Evolutionary conservation across 53 echinoderm and acorn worm genomes (phyloP).

Genomic region (Mesocentrotus franciscanus): DNA sequence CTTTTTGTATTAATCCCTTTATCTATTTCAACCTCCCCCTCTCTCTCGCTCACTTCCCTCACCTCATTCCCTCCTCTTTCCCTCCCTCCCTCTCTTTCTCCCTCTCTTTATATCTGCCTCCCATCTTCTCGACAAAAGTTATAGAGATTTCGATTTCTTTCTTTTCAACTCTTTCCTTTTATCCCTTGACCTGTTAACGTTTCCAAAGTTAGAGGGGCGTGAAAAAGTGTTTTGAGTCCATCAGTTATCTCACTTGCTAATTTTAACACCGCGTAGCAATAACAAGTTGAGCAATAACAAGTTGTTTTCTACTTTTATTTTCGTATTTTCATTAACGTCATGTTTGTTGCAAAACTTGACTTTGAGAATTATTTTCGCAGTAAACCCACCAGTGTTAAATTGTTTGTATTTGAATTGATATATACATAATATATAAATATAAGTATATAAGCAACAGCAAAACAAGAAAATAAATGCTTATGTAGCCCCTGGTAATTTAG

Average conservation of each 20-base stretch:
- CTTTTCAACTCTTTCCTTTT: background rate
- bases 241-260: background rate
- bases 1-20: background rate
- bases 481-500: too few relatives aligned
- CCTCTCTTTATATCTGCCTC: background rate
- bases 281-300: too few relatives aligned
- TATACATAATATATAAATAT: too few relatives aligned
- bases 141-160: background rate
- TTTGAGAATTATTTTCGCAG: too few relatives aligned
- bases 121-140: background rate
- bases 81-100: background rate
- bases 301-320: too few relatives aligned
- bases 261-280: too few relatives aligned
- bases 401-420: too few relatives aligned
- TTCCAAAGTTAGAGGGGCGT: background rate
- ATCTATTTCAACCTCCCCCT: background rate
- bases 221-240: background rate
- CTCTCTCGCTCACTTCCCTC: background rate
- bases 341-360: too few relatives aligned
- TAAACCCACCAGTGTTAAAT: too few relatives aligned
- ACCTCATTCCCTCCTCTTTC: background rate
- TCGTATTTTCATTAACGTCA: too few relatives aligned
- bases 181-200: background rate
- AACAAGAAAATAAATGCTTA: too few relatives aligned
- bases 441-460: too few relatives aligned